Evolutionary conservation across 1,140 invertebrate species (phyloP).

Genomic region (Zaprionus camerounensis): DNA sequence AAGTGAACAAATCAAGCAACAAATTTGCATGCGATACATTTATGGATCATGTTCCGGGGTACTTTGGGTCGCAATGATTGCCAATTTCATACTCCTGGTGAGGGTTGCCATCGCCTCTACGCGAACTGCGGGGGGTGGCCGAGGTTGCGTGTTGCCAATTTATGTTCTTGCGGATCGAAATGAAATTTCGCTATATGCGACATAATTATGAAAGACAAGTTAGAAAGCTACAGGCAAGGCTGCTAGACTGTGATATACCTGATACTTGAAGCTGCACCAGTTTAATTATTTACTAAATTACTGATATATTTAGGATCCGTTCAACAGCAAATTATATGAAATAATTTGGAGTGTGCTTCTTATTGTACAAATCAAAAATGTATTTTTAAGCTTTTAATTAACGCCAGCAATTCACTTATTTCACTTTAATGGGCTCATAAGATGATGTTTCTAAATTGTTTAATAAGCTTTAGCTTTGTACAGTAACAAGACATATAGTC

Average conservation of each 20-base stretch:
- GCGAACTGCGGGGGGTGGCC: background rate
- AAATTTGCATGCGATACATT: slow-evolving; percentile 81
- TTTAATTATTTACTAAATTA: no score
- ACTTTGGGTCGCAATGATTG: slow-evolving; percentile 59
- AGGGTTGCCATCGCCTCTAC: slow-evolving; percentile 36
- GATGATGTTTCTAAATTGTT: no score
- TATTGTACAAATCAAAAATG: no score
- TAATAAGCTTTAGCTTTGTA: no score
- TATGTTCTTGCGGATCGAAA: slow-evolving; percentile 70
- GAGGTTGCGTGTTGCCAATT: slow-evolving; percentile 58
- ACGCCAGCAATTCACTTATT: no score
- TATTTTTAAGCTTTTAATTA: no score
- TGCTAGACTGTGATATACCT: background rate
- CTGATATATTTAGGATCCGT: no score
- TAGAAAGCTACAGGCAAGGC: background rate
- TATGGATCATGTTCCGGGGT: slow-evolving; percentile 36
- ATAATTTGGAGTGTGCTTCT: no score
- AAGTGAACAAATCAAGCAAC: slow-evolving; percentile 79
- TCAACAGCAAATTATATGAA: no score
- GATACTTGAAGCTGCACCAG: no score
- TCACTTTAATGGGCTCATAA: no score
- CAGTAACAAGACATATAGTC: no score
- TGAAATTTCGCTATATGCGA: slow-evolving; percentile 10
- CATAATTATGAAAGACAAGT: slow-evolving; percentile 18
- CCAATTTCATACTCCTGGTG: slow-evolving; percentile 54